Evolutionary conservation across 2,797 vertebrate species (phyloP), one percentile per base, ranked within the genome.

Genomic region (Coilia nasus): DNA sequence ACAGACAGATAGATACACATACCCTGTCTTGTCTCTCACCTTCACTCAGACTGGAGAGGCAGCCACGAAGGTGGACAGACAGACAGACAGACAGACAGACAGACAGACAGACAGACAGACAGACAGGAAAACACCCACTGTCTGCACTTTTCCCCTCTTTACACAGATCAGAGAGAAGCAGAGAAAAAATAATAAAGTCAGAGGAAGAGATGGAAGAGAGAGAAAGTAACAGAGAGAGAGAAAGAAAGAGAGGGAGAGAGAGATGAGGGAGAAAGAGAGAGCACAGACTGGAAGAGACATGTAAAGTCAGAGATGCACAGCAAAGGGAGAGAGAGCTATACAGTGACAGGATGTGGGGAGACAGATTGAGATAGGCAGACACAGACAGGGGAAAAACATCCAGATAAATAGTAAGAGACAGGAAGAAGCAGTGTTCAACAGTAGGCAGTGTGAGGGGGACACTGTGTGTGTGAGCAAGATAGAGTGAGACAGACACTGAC

Each of bases 1-100:
- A 41, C 35, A 41, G 35, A 41, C 2, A 41, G 35, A 41, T 5
- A 41, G 35, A 41, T 41, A 5, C 35, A 41, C 14, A 31, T 25
- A 64, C 62, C 23, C 14, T 82, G 88, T 83, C 15, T 12, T 67
- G 23, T 89, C 88, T 88, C 84, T 85, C 67, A 62, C 83, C 31
- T 25, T 71, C 62, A 83, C 71, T 57, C 75, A 83, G 71, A 75
- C 23, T 46, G 64, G 81, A 85, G 50, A 62, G 81, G 23, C 80
- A 84, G 54, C 28, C n/a, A 54, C 21, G n/a, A 85, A 83, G 85
- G 56, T 64, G n/a, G 82, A 83, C 59, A 54, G 85, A 81, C 50
- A 81, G 83, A 81, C 85, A 88, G 88, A 87, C 83, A 88, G 86
- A 83, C 57, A 44, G 83, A 44, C 86, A 60, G 83, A 87, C 85